A percentile compares a stretch with the other conserved stretches of the same genome.
Conservation (phyloP, 2,113 vertebrate species). For the Pagrus major region DNA sequence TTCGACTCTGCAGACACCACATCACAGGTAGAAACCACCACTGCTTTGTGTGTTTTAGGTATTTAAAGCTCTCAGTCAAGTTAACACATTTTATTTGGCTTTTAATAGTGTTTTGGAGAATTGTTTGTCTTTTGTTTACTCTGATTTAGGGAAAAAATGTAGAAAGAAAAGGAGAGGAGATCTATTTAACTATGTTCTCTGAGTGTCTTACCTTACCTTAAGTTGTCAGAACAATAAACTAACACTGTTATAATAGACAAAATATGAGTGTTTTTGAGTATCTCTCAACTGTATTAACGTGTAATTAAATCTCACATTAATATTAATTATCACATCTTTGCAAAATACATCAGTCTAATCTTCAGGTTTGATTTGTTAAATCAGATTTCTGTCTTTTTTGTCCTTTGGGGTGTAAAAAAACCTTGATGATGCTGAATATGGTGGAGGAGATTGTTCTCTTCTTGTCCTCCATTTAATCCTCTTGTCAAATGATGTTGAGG, state of each 20-base stretch:
- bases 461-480: constrained; percentile 35
- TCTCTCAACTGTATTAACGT: neutral
- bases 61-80: neutral
- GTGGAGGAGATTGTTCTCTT: neutral
- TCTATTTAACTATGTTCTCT: neutral
- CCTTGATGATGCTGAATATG: constrained; percentile 19
- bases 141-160: neutral
- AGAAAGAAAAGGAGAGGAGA: neutral
- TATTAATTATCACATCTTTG: neutral
- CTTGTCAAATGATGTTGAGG: constrained; percentile 22
- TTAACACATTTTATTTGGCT: neutral
- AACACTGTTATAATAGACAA: constrained; percentile 33
- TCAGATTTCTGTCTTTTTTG: neutral
- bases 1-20: constrained; percentile 43
- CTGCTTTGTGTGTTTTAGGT: neutral
- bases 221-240: constrained; percentile 28
- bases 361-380: neutral
- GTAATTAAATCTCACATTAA: neutral
- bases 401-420: neutral
- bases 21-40: constrained; percentile 64
- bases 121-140: neutral
- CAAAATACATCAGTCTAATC: neutral
- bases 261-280: neutral
- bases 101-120: neutral
- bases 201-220: neutral